These are phyloP conservation scores for Nyctalus aviator DNA, from an alignment of 2,797 vertebrate species.

Conservation along the genomic window DNA sequence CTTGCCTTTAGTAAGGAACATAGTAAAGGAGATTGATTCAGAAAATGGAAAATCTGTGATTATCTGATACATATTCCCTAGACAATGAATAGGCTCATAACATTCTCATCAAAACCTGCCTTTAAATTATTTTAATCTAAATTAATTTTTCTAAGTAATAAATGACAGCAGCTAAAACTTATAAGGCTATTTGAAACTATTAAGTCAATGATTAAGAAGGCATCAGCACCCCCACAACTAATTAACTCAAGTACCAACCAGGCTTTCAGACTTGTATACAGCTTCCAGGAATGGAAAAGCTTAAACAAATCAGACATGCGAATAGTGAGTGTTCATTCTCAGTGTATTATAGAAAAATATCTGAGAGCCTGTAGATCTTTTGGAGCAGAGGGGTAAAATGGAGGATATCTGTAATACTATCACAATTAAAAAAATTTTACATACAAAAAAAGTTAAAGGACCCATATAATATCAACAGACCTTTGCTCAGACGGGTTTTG, in stretches of 20 bases:
- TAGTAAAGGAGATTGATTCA: conserved; percentile 83
- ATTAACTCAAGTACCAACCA: conserved; percentile 85
- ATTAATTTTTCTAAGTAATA: conserved; percentile 89
- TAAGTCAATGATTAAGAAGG: conserved; percentile 87
- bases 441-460: not conserved
- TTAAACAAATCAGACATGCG: conserved; percentile 84
- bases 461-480: not conserved
- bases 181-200: conserved; percentile 85
- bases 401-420: not conserved
- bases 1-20: conserved; percentile 81
- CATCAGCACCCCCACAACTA: conserved; percentile 85
- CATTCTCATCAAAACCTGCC: conserved; percentile 86
- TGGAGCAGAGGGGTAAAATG: not conserved
- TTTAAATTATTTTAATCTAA: conserved; percentile 89
- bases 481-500: not conserved
- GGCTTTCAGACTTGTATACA: conserved; percentile 84
- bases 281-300: conserved; percentile 82
- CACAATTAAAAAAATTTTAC: not conserved
- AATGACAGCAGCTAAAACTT: conserved; percentile 87
- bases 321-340: conserved; percentile 76
- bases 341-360: conserved; percentile 59
- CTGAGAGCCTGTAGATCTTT: not conserved
- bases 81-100: conserved; percentile 86
- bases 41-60: conserved; percentile 85
- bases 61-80: conserved; percentile 84